A percentile compares a stretch with the other conserved stretches of the same genome.
These are phyloP conservation scores for Limnephilus lunatus DNA, from an alignment of 2,888 invertebrate genomes.

Conservation along the genomic window DNA sequence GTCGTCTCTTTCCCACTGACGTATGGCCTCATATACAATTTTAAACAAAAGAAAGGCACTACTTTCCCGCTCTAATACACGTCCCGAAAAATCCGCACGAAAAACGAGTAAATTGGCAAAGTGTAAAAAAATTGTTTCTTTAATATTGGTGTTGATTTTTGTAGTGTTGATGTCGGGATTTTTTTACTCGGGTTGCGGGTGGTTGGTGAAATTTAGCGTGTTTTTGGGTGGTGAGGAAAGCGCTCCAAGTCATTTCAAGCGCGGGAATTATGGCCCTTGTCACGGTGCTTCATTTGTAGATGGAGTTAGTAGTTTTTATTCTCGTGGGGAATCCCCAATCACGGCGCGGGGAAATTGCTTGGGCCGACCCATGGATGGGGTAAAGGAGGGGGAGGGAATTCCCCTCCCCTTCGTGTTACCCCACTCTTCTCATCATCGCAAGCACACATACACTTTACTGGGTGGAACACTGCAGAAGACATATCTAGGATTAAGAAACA, in stretches of 20 bases:
- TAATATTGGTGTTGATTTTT: background rate
- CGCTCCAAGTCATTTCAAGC: slow-evolving; percentile 60
- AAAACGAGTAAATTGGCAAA: background rate
- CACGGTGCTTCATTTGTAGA: slow-evolving; percentile 67
- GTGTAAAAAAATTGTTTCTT: background rate
- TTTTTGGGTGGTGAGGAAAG: slow-evolving; percentile 44
- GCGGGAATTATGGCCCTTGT: slow-evolving; percentile 66
- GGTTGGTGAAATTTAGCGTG: background rate
- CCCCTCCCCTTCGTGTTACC: background rate
- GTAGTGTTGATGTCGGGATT: background rate
- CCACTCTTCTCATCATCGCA: background rate
- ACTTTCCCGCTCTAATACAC: slow-evolving; percentile 54
- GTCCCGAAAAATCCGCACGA: background rate
- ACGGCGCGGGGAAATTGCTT: slow-evolving; percentile 65
- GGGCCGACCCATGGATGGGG: slow-evolving; percentile 54
- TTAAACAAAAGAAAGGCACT: slow-evolving; percentile 64
- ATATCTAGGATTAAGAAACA: background rate
- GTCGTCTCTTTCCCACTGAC: slow-evolving; percentile 53
- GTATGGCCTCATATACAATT: slow-evolving; percentile 55
- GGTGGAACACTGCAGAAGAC: background rate
- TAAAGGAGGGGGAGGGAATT: slow-evolving; percentile 20
- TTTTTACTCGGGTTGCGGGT: background rate
- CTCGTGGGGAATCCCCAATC: slow-evolving; percentile 66
- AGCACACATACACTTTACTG: background rate
- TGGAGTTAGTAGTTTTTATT: slow-evolving; percentile 66